These are phyloP conservation scores for Sylvilagus bachmani DNA, from an alignment of 2,113 vertebrate species.

Conservation along the genomic window DNA sequence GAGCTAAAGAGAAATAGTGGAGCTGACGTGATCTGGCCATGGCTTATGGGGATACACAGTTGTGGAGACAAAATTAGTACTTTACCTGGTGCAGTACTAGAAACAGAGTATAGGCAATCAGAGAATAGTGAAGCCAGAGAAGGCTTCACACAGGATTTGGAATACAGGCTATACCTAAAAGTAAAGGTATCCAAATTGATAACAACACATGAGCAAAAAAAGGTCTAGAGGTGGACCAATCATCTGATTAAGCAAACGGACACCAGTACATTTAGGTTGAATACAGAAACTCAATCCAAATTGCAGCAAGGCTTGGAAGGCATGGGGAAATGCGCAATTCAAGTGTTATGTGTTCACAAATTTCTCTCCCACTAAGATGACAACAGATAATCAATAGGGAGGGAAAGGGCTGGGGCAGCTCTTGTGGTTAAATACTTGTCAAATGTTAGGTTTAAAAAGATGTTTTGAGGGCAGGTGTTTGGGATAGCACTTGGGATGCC, in stretches of 20 bases:
- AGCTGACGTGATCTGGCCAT: neutral
- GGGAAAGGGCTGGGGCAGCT: accelerated
- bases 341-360: slow-evolving; percentile 6
- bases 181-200: neutral
- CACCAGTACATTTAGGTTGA: neutral
- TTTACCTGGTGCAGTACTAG: neutral
- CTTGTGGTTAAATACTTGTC: slow-evolving; percentile 50
- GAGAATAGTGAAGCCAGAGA: neutral
- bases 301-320: slow-evolving; percentile 1
- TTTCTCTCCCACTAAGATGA: slow-evolving; percentile 14
- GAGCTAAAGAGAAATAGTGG: slow-evolving; percentile 1
- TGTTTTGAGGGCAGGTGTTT: too few relatives aligned
- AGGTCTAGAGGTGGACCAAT: neutral
- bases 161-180: slow-evolving; percentile 30
- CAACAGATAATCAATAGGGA: neutral
- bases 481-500: too few relatives aligned
- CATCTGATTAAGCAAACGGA: neutral
- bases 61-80: neutral
- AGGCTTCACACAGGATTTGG: neutral
- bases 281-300: neutral
- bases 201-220: slow-evolving; percentile 18
- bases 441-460: neutral
- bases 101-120: neutral
- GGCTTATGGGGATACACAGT: neutral
- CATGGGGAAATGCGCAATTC: neutral